phyloP scores from a whole-genome alignment of 2,797 vertebrate species.

The Florisuga fusca region DNA sequence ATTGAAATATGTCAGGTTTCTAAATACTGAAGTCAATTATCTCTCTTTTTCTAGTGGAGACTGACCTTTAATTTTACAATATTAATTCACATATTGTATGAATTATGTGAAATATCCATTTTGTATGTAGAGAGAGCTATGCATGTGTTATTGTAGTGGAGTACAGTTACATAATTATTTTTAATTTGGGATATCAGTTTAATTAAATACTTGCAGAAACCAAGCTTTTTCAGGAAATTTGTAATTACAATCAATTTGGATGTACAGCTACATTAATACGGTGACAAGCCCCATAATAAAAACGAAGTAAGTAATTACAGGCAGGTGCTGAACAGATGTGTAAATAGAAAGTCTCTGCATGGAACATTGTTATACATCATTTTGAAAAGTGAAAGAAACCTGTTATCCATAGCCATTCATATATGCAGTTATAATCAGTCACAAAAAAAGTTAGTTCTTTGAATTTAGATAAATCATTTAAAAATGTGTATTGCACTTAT shows the following conservation, averaged over 20 bases:
- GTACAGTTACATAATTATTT: conserved; percentile 84
- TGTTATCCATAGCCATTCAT: conserved; percentile 48
- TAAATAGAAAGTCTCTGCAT: conserved; percentile 54
- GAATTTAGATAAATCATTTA: conserved; percentile 67
- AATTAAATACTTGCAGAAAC: conserved; percentile 85
- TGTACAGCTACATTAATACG: conserved; percentile 79
- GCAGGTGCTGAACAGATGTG: conserved; percentile 78
- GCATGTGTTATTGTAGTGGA: conserved; percentile 79
- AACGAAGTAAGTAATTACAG: conserved; percentile 70
- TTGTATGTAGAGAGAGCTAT: conserved; percentile 73
- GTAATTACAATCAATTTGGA: conserved; percentile 85
- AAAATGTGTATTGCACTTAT: conserved; percentile 51
- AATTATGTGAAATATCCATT: conserved; percentile 66
- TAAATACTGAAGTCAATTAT: conserved; percentile 67
- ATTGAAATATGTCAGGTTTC: conserved; percentile 66
- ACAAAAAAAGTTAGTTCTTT: conserved; percentile 66
- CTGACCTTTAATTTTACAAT: conserved; percentile 72
- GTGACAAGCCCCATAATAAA: conserved; percentile 78
- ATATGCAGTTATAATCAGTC: conserved; percentile 47
- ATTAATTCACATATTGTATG: conserved; percentile 73
- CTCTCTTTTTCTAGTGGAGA: conserved; percentile 66
- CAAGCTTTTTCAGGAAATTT: conserved; percentile 83
- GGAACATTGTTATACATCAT: conserved; percentile 72
- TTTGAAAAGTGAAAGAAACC: conserved; percentile 54
- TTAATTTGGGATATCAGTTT: conserved; percentile 82